Base-by-base conservation (phyloP, 2,888 invertebrate species). In the Cerastis leucographa region DNA sequence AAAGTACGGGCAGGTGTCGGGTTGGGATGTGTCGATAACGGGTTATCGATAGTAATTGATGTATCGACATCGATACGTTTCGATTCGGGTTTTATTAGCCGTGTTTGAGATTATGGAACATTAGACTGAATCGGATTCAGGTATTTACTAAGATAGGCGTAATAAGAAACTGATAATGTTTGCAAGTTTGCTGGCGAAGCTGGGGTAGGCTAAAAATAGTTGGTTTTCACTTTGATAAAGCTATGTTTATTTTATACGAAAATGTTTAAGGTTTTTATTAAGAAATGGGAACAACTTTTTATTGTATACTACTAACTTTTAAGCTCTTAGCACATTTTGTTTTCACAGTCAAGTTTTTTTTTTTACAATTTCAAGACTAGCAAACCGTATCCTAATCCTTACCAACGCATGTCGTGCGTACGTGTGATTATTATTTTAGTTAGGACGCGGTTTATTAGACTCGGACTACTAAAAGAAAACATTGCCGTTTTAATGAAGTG, bases 21-120 rank as follows among this genome's bases (percentile, higher is more conserved):
- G 92, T 90, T 92, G 88, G 89, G 90, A 92, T 89, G 90, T 92
- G 89, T 91, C 91, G 92, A 92, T 92, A 89, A 88, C 90, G 12
- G 25, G 90, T 89, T 92, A 92, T 92, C 93, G 89, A 35, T 35
- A 90, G 88, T 89, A 91, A 93, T 90, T 89, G 92, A 92, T 91
- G 89, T 84, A 76, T 89, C 74, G 85, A 84, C 87, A 87, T 88
- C 89, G 88, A 85, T 85, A 78, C 85, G 85, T 87, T 89, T 87
- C 91, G 91, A 90, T 88, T 89, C 86, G 88, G 83, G 83, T 76
- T 91, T 90, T 90, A 91, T 89, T 89, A 80, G 81, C 84, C 81
- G 68, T 76, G 87, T 87, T 85, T 42, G 76, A 88, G 85, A 88
- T 88, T 88, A 87, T 73, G 73, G 65, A 83, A 88, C 85, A 87